phyloP scores from a whole-genome alignment of 2,113 vertebrate species.

The Phaetusa simplex region DNA sequence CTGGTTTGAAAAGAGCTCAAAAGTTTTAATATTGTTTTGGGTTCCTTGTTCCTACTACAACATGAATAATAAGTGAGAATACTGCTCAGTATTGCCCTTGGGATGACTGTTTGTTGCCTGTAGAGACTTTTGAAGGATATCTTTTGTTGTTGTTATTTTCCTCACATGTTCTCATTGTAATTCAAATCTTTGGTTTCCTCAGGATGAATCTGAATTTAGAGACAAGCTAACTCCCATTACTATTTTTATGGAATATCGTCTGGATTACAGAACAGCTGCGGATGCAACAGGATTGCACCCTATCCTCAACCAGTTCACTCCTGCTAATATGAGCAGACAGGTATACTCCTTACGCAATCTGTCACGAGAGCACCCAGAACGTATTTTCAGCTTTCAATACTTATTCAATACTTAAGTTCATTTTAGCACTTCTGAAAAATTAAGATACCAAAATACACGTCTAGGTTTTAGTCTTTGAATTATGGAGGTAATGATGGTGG shows the following conservation, averaged over 20 bases:
- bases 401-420: not conserved
- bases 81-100: not conserved
- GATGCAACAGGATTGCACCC: slow-evolving; percentile 86
- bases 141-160: not conserved
- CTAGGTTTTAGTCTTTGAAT: not conserved
- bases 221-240: slow-evolving; percentile 97
- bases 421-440: not conserved
- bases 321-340: slow-evolving; percentile 91
- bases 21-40: not conserved
- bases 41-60: not conserved
- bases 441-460: not conserved
- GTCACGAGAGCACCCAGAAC: not conserved
- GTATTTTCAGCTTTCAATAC: not conserved
- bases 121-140: not conserved
- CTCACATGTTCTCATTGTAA: not conserved
- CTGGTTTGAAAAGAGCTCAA: not conserved
- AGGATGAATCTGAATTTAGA: slow-evolving; percentile 94
- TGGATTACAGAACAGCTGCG: slow-evolving; percentile 84
- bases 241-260: slow-evolving; percentile 89
- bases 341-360: slow-evolving; percentile 54
- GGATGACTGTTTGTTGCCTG: not conserved
- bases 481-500: not conserved
- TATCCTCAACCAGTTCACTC: slow-evolving; percentile 87
- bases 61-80: not conserved
- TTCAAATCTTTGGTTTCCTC: not conserved